Base-by-base conservation (phyloP, 2,888 invertebrate species). In the Dryocosmus kuriphilus region DNA sequence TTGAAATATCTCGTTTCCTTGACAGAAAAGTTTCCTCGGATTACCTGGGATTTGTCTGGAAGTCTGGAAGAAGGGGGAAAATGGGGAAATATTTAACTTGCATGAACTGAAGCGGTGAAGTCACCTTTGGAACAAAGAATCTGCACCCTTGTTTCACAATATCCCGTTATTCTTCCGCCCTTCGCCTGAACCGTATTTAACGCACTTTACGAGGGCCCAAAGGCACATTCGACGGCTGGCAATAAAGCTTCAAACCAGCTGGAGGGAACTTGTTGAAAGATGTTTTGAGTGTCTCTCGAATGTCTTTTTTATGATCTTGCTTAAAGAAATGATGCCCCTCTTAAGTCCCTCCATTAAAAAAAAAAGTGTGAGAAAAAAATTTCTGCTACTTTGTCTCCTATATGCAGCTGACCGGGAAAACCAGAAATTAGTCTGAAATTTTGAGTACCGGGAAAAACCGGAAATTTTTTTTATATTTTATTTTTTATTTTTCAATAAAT, bases 251-350 rank as follows among this genome's bases (percentile, higher is more conserved):
- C 63, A 63, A 22, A 63, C 35, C 63, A 38, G 35, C 63, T 35
- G 8, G 35, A 63, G 62, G 62, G n/a, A 35, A 63, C n/a, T 63
- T 35, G n/a, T 63, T 63, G n/a, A 63, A n/a, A 63, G 57, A 63
- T n/a, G n/a, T 35, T 30, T 55, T 22, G 35, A 63, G 32, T 35
- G 35, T 35, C n/a, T 19, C n/a, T 63, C n/a, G 30, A 63, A 63
- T 32, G 32, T 63, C 63, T 32, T 63, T 63, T 63, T 63, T 32
- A 63, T 9, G n/a, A 38, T 22, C n/a, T 32, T 63, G n/a, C 35
- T 63, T n/a, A n/a, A 6, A 62, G 27, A 30, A 62, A 62, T 30
- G 9, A 62, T 24, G 22, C 0, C 61, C 0, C 30, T 61, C 27
- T 61, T 61, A 27, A 16, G 11, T 30, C 27, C 30, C 19, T 55